Base-by-base conservation (phyloP, 1,140 invertebrate genomes). In the Bombus ignitus region DNA sequence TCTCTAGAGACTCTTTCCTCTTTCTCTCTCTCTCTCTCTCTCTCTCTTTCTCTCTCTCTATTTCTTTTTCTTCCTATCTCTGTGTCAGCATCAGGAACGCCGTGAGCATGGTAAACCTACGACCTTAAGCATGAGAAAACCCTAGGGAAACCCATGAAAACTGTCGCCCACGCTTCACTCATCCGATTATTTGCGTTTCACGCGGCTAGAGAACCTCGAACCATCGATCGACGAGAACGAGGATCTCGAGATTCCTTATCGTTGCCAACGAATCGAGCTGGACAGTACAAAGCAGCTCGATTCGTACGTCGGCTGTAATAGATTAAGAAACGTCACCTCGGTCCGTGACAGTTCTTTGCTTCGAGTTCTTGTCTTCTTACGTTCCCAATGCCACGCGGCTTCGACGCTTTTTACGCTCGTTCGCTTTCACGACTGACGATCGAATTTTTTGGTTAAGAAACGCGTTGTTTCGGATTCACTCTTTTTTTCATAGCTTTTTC, bases 81-180 rank as follows among this genome's bases (percentile, higher is more conserved):
- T 88, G 73, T 89, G 77, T 75, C 83, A 85, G 70, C 71, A 59
- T 79, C 73, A 57, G 68, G 81, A 85, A 78, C 75, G 85, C 81
- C 89, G 82, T 83, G 86, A 88, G 92, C 91, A 92, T 91, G 90
- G 80, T 85, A 87, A 86, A 91, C 84, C 90, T 89, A 89, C 65
- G 90, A 89, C 85, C 81, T 92, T 94, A 93, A 94, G 93, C 94
- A 94, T 93, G 93, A 93, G 91, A 94, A 94, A 94, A 93, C 84
- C 89, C 85, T 86, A 90, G 89, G 89, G 89, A 90, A 90, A 90
- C 76, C 73, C 89, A 90, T 90, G 83, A 83, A 87, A 81, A 84
- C 75, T 83, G 42, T 89, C 86, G 70, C 70, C 68, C 73, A 85
- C 75, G 78, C 79, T 90, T 90, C 71, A 83, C 86, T 80, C 76